phyloP scores from a whole-genome alignment of 2,888 invertebrate species.

The Tachina grossa region DNA sequence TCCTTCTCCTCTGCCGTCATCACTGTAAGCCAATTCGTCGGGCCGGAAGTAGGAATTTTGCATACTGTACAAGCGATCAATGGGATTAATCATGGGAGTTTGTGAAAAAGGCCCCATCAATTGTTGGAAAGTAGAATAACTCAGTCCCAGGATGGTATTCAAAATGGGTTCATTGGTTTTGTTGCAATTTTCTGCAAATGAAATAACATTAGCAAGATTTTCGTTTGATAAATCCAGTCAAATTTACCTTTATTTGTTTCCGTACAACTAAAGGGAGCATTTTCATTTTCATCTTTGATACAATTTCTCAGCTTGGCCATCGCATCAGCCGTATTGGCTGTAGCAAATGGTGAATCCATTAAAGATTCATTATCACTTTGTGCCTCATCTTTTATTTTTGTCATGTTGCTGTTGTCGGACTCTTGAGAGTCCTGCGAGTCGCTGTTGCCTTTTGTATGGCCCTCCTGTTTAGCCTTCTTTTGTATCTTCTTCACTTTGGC shows the following conservation, averaged over 20 bases:
- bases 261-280: slow-evolving; percentile 80
- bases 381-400: slow-evolving; percentile 86
- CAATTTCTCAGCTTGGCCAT: slow-evolving; percentile 71
- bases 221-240: not conserved
- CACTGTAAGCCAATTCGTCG: slow-evolving; percentile 83
- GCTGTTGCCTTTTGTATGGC: slow-evolving; percentile 81
- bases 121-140: slow-evolving; percentile 82
- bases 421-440: slow-evolving; percentile 83
- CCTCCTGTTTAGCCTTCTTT: slow-evolving; percentile 86
- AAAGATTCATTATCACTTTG: slow-evolving; percentile 84
- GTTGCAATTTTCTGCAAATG: slow-evolving; percentile 80
- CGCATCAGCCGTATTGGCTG: slow-evolving; percentile 62
- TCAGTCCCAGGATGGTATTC: slow-evolving; percentile 82
- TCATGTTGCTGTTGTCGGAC: slow-evolving; percentile 84
- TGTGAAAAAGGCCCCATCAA: slow-evolving; percentile 83
- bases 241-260: slow-evolving; percentile 81
- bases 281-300: slow-evolving; percentile 82
- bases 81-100: slow-evolving; percentile 84
- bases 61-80: slow-evolving; percentile 86
- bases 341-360: slow-evolving; percentile 80
- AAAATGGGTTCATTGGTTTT: slow-evolving; percentile 82
- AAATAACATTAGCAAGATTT: not conserved
- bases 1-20: slow-evolving; percentile 69
- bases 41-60: slow-evolving; percentile 86
- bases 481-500: slow-evolving; percentile 88